These are phyloP conservation scores for Pleuronectes platessa DNA, from an alignment of 2,113 vertebrate genomes.

Conservation along the genomic window DNA sequence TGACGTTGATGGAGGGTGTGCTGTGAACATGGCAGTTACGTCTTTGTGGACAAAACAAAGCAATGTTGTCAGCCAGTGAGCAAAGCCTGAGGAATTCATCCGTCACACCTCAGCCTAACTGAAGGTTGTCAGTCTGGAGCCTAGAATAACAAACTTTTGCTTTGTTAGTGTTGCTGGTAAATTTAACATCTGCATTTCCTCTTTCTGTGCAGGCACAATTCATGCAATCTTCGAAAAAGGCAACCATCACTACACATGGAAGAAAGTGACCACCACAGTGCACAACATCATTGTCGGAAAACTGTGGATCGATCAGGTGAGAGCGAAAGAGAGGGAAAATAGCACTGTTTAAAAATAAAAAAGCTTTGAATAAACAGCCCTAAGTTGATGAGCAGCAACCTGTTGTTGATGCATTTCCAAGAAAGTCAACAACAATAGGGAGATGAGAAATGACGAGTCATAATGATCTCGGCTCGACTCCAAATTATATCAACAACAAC, in stretches of 20 bases:
- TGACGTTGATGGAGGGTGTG: background rate
- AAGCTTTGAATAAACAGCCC: background rate
- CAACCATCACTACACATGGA: slow-evolving; percentile 96
- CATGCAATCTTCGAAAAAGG: slow-evolving; percentile 93
- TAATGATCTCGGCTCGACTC: background rate
- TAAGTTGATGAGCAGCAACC: too few relatives aligned
- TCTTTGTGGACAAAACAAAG: background rate
- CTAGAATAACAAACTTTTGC: background rate
- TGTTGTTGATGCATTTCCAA: background rate
- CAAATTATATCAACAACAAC: background rate
- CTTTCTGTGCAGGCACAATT: slow-evolving; percentile 86
- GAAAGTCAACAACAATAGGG: background rate
- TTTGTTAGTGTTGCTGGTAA: too few relatives aligned
- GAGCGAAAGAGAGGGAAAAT: slow-evolving; percentile 9
- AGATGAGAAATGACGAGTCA: background rate
- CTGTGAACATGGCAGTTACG: rapidly evolving
- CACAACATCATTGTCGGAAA: slow-evolving; percentile 99
- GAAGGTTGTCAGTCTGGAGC: background rate
- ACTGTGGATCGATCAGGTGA: slow-evolving; percentile 98
- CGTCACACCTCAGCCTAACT: background rate
- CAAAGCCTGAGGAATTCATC: background rate
- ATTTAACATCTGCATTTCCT: background rate
- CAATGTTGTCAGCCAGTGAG: background rate
- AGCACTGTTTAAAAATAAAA: background rate
- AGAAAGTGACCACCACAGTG: slow-evolving; percentile 97